Evolutionary conservation across 2,888 invertebrate genomes (phyloP).

Genomic region (Lepidonotus clava): DNA sequence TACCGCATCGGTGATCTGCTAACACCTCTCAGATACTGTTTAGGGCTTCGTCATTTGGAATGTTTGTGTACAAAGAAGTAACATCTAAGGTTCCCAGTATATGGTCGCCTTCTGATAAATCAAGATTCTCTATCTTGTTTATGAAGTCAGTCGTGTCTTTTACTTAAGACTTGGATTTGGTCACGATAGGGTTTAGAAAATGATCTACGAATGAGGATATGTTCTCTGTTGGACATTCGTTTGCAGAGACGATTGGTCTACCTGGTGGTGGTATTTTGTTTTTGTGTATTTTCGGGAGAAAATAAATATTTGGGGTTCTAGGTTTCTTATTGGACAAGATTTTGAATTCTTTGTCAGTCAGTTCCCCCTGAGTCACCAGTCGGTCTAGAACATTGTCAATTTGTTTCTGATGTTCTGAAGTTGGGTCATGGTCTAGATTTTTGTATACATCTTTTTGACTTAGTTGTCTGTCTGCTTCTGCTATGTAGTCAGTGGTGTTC

Average conservation of each 20-base stretch:
- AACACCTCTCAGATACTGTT: neutral
- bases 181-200: neutral
- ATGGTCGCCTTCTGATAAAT: neutral
- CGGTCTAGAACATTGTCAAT: neutral
- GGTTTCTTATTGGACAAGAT: neutral
- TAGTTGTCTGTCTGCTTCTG: neutral
- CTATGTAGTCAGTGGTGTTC: neutral
- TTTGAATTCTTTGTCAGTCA: neutral
- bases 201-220: neutral
- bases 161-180: neutral
- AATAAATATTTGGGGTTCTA: neutral
- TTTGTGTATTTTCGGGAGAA: conserved; percentile 20
- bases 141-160: conserved; percentile 33
- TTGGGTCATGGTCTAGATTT: neutral
- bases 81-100: conserved; percentile 24
- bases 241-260: conserved; percentile 7
- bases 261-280: neutral
- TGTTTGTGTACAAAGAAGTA: neutral
- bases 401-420: neutral
- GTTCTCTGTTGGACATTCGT: neutral
- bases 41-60: neutral
- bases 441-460: neutral
- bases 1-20: neutral
- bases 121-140: neutral
- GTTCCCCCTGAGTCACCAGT: neutral